Evolutionary conservation across 2,888 invertebrate species (phyloP), one percentile per base, ranked within the genome.

Genomic region (Cactoblastis cactorum): DNA sequence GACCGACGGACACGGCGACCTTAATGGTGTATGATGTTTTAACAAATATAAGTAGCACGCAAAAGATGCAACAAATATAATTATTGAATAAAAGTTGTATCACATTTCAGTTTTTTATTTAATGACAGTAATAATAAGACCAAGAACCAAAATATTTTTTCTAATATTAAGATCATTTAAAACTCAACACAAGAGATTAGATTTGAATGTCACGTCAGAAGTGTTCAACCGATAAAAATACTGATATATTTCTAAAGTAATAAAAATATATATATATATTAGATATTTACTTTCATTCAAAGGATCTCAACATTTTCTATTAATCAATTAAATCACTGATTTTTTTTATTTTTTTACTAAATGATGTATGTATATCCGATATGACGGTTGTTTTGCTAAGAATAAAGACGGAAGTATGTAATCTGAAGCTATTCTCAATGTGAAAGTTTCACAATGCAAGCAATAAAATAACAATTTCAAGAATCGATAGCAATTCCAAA

Each of bases 81-180:
- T 37, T 9, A 37, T 37, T 37, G 14, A 41, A 24, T 41, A 41
- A 43, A 28, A 5, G 28, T 43, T 43, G 28, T 32, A 43, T 43
- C 43, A n/a, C 8, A 43, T 32, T 11, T 2, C 11, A 4, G 15
- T 11, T 15, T 32, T 43, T 43, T 9, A 43, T 43, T 28, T 24
- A 1, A n/a, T n/a, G n/a, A n/a, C n/a, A 33, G 3, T 11, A 18
- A 11, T 9, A n/a, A 22, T 12, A 5, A 17, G 18, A 37, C 8
- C 8, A 19, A 22, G 22, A 4, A 22, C 22, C 3, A n/a, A 1
- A 33, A 1, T n/a, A 33, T n/a, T n/a, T n/a, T n/a, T n/a, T n/a
- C n/a, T n/a, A n/a, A n/a, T n/a, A n/a, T 22, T 22, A 5, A 22
- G 22, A 22, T 22, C 22, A n/a, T n/a, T n/a, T n/a, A n/a, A n/a